These are phyloP conservation scores for Salvelinus alpinus DNA, from an alignment of 2,113 vertebrate species.

Conservation along the genomic window DNA sequence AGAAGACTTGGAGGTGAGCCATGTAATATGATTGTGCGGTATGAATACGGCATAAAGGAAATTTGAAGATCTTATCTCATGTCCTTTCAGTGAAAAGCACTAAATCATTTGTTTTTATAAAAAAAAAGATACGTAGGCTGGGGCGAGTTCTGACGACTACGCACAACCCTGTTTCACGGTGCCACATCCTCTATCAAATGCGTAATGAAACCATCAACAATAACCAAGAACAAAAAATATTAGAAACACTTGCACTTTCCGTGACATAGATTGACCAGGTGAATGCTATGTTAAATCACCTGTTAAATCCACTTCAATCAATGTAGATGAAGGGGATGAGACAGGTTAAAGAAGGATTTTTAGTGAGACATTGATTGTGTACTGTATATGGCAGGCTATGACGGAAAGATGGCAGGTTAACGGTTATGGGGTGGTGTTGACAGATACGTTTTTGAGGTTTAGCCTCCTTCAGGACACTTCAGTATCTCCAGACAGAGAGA, in stretches of 20 bases:
- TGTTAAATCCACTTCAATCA: too few species aligned
- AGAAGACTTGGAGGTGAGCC: background rate
- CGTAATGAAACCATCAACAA: background rate
- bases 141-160: background rate
- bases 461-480: background rate
- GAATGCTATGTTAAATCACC: too few species aligned
- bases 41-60: background rate
- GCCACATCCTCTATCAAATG: background rate
- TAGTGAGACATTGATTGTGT: too few species aligned
- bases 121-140: background rate
- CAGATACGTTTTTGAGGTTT: background rate
- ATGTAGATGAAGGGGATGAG: too few species aligned
- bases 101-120: background rate
- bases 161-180: background rate
- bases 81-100: background rate
- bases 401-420: background rate
- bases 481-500: too few species aligned
- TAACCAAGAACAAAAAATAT: background rate
- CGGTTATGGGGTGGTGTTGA: background rate
- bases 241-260: too few species aligned
- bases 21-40: background rate
- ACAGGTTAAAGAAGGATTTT: too few species aligned
- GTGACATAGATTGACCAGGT: too few species aligned
- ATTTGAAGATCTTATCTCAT: conserved; percentile 1
- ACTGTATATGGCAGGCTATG: too few species aligned